These are phyloP conservation scores for Xestia ashworthii DNA, from an alignment of 2,888 invertebrate genomes.

Conservation along the genomic window DNA sequence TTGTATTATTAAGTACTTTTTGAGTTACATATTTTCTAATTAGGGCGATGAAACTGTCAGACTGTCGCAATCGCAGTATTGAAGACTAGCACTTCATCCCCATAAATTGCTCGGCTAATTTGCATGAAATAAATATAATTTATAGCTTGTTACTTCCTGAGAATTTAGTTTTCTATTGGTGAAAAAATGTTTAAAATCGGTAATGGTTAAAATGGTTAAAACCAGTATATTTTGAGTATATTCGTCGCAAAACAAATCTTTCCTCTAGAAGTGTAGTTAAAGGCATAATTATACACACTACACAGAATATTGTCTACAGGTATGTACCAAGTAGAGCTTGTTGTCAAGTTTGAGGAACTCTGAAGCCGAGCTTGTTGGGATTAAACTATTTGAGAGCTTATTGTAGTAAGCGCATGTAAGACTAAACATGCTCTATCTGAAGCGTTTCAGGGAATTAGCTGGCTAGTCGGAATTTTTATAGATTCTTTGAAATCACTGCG, in stretches of 20 bases:
- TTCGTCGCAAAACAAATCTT: too few species aligned
- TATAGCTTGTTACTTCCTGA: too few species aligned
- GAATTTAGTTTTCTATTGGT: too few species aligned
- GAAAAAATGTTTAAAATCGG: too few species aligned
- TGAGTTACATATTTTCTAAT: constrained; percentile 40
- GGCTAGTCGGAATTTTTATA: constrained; percentile 6
- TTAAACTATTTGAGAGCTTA: constrained; percentile 50
- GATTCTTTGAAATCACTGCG: constrained; percentile 23
- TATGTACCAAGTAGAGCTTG: background rate
- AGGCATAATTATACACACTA: constrained; percentile 6
- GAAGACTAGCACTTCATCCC: background rate
- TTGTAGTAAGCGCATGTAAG: constrained; percentile 22
- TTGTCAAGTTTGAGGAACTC: constrained; percentile 27
- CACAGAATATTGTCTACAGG: constrained; percentile 10
- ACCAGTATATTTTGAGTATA: too few species aligned
- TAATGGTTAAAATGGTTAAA: too few species aligned
- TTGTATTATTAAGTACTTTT: constrained; percentile 47
- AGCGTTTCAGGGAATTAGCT: constrained; percentile 39
- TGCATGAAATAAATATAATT: too few species aligned
- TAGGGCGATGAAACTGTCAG: constrained; percentile 19
- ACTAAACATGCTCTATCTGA: constrained; percentile 31
- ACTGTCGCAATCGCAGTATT: background rate
- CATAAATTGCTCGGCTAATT: too few species aligned
- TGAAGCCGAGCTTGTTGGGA: constrained; percentile 28
- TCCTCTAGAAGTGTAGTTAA: background rate